Evolutionary conservation across 1,140 invertebrate species (phyloP).

Genomic region (Hesperophylax magnus): DNA sequence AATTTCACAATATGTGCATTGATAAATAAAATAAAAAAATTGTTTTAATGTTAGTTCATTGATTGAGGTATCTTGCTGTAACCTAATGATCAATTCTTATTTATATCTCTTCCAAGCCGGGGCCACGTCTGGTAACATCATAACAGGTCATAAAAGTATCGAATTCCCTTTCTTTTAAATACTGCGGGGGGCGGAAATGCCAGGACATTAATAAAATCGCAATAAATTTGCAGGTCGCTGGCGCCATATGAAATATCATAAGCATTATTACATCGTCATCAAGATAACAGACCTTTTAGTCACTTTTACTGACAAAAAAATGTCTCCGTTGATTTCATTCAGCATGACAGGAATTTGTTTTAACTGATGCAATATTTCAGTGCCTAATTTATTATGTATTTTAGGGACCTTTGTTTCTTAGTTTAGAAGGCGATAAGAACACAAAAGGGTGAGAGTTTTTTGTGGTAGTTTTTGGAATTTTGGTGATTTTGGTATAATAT

Average conservation of each 20-base stretch:
- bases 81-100: too few relatives aligned
- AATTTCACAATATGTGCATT: too few relatives aligned
- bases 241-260: slow-evolving; percentile 54
- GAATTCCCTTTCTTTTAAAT: not conserved
- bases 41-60: too few relatives aligned
- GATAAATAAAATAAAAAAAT: too few relatives aligned
- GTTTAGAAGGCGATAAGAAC: slow-evolving; percentile 1
- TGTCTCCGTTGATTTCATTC: slow-evolving; percentile 18
- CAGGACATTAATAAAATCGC: slow-evolving; percentile 53
- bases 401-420: not conserved
- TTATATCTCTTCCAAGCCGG: too few relatives aligned
- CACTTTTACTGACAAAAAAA: slow-evolving; percentile 21
- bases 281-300: slow-evolving; percentile 50
- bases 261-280: slow-evolving; percentile 50
- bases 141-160: slow-evolving; percentile 19
- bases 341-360: slow-evolving; percentile 29
- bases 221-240: slow-evolving; percentile 51
- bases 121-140: not conserved
- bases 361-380: slow-evolving; percentile 18
- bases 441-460: slow-evolving; percentile 24
- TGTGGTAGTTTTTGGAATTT: not conserved
- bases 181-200: slow-evolving; percentile 46
- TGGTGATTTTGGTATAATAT: not conserved
- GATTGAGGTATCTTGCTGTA: too few relatives aligned
- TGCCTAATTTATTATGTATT: slow-evolving; percentile 31